Percentiles rank a stretch among this genome's conserved stretches.
Conservation (phyloP, 2,888 invertebrate species). For the Podotricha telesiphe region DNA sequence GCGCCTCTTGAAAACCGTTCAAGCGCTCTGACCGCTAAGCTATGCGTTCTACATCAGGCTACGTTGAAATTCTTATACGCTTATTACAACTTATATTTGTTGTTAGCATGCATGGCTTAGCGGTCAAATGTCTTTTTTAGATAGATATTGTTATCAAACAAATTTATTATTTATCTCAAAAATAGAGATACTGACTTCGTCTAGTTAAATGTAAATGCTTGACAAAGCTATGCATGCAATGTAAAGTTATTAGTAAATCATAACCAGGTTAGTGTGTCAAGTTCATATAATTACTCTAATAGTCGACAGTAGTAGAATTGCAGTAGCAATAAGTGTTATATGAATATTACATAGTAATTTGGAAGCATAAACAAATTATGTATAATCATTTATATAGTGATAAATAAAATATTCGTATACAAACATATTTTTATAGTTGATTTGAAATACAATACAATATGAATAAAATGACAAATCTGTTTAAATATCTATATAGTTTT, state of each 20-base stretch:
- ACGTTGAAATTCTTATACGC: too few relatives aligned
- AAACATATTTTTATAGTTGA: not conserved
- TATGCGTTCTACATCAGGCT: too few relatives aligned
- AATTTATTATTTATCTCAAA: not conserved
- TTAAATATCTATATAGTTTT: too few relatives aligned
- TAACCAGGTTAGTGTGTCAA: slow-evolving; percentile 41
- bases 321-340: slow-evolving; percentile 27
- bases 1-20: too few relatives aligned
- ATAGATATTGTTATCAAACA: not conserved
- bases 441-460: too few relatives aligned
- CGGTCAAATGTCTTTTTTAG: too few relatives aligned
- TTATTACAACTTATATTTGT: too few relatives aligned
- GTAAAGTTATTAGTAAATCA: slow-evolving; percentile 41
- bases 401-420: not conserved
- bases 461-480: too few relatives aligned
- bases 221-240: slow-evolving; percentile 41
- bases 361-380: slow-evolving; percentile 4
- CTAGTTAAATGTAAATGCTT: slow-evolving; percentile 35
- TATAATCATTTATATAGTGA: not conserved
- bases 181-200: slow-evolving; percentile 19
- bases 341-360: slow-evolving; percentile 28
- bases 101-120: too few relatives aligned
- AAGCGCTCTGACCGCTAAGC: too few relatives aligned
- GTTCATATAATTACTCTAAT: slow-evolving; percentile 43
- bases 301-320: slow-evolving; percentile 34